Evolutionary conservation across 1,140 invertebrate species (phyloP), one percentile per base, ranked within the genome.

Genomic region (Chrysoperla carnea): DNA sequence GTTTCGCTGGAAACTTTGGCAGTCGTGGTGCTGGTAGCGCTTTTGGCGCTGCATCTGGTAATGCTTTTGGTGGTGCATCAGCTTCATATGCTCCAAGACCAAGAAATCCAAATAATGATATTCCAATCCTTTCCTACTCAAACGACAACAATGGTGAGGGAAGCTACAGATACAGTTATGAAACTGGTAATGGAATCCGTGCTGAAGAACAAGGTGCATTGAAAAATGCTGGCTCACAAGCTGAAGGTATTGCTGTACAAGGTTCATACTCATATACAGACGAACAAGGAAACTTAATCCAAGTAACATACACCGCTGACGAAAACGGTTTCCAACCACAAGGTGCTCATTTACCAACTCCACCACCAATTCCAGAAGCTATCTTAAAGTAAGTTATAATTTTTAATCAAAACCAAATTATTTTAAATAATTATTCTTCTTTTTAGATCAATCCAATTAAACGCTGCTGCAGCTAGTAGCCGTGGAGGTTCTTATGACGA

Each of bases 281-380:
- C 4, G 68, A 71, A 0, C 69, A 75, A 38, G 68, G 74, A 33
- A 70, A 69, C 8, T 59, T 63, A 12, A 64, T 73, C 29, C 58
- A 54, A 0, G 60, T 76, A 12, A 64, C 61, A 4, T 76, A 75
- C 49, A 64, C 68, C 7, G 73, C 73, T 14, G 73, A 75, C 50
- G 68, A 75, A 46, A 67, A 67, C 43, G 73, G 69, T 55, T 73
- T 73, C 64, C 64, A 66, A 38, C 64, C 72, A 39, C 62, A 71
- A 50, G 73, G 74, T 28, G 69, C 67, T 42, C 73, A 76, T 58
- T 55, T 77, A 23, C 74, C 75, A 17, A 77, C 75, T 29, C 76
- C 78, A 37, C 75, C 75, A 9, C 75, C 76, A 36, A 72, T 77
- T 52, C 74, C 76, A 12, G 73, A 71, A 47, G 74, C 72, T 8